Conservation (phyloP, 2,888 invertebrate species). For the Drosophila testacea region DNA sequence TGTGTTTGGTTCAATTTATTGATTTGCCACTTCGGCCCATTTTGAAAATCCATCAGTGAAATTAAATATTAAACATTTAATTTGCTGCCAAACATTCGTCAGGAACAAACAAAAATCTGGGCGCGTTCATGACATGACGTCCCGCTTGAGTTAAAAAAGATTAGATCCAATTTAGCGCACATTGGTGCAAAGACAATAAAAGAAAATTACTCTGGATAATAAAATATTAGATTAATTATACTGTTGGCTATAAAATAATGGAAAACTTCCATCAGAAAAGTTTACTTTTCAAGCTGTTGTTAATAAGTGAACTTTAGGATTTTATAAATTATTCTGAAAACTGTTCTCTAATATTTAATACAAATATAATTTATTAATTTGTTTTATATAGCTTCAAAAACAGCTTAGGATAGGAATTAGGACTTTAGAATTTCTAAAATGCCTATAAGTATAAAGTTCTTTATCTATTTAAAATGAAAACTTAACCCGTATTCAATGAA, state of each 20-base stretch:
- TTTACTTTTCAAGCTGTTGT: no score
- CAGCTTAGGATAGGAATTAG: no score
- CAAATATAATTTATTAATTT: no score
- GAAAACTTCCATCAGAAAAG: no score
- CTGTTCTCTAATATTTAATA: no score
- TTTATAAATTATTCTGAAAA: no score
- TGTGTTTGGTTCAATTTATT: slow-evolving; percentile 36
- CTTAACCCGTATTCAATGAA: neutral
- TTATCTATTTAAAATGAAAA: no score
- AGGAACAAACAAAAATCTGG: slow-evolving; percentile 33
- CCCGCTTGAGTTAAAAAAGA: slow-evolving; percentile 26
- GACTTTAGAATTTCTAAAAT: no score
- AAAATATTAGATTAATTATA: no score
- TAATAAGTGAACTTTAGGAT: no score
- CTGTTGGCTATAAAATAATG: no score
- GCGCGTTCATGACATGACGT: slow-evolving; percentile 37
- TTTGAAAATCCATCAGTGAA: slow-evolving; percentile 62
- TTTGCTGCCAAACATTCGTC: slow-evolving; percentile 35
- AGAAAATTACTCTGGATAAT: neutral
- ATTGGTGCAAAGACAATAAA: slow-evolving; percentile 24
- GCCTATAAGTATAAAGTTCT: no score
- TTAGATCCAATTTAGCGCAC: slow-evolving; percentile 35
- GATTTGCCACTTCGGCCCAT: slow-evolving; percentile 35
- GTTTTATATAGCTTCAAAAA: neutral
- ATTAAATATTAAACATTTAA: slow-evolving; percentile 65